phyloP scores from a whole-genome alignment of 2,888 invertebrate species.

The Adineta ricciae region DNA sequence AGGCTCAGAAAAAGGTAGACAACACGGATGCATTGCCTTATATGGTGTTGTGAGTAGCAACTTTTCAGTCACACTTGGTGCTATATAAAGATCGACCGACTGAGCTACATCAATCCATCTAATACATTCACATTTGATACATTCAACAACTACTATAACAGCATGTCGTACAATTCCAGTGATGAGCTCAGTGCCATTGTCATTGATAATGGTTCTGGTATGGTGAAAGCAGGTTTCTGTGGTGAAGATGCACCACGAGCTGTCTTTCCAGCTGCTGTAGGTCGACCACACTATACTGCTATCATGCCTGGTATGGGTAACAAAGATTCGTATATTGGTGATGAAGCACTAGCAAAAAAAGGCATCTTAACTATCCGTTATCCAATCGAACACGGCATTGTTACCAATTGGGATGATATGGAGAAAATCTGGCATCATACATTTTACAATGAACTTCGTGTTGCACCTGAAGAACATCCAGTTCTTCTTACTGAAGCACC shows the following conservation, averaged over 20 bases:
- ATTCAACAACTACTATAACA: background rate
- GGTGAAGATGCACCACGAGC: constrained; percentile 34
- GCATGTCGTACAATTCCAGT: background rate
- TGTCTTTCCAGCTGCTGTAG: constrained; percentile 34
- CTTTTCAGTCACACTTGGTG: background rate
- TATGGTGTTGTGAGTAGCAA: background rate
- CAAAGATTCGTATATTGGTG: constrained; percentile 43
- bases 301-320: constrained; percentile 91
- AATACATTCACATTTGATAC: no score
- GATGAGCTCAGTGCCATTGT: constrained; percentile 39
- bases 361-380: constrained; percentile 45
- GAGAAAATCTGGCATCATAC: constrained; percentile 49
- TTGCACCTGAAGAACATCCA: constrained; percentile 66
- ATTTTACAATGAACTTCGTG: constrained; percentile 45
- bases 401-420: constrained; percentile 48
- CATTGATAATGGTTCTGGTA: constrained; percentile 71
- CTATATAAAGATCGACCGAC: background rate
- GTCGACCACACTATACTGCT: constrained; percentile 39
- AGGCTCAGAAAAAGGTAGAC: no score
- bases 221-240: constrained; percentile 34
- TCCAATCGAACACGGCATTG: constrained; percentile 45
- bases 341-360: constrained; percentile 42
- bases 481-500: constrained; percentile 76
- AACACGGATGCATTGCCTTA: background rate
- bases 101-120: no score